A percentile compares a stretch with the other conserved stretches of the same genome.
Conservation (phyloP, 1,140 invertebrate species). For the Mya arenaria region DNA sequence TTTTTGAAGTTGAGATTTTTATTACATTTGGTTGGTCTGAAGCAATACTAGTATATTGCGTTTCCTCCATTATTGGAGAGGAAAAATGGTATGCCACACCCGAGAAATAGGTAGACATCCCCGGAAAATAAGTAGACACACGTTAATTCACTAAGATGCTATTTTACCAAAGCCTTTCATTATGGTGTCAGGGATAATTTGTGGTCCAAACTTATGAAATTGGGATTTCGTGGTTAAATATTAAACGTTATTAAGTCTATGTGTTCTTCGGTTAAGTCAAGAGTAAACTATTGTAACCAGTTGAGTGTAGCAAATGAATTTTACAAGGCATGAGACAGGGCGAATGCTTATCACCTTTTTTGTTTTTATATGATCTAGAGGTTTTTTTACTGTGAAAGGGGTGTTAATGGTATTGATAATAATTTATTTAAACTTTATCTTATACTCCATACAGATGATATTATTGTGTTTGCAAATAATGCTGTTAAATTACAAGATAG, state of each 20-base stretch:
- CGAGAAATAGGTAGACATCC: too few relatives aligned
- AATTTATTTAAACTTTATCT: conserved; percentile 6
- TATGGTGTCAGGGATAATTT: neutral
- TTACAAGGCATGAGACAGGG: conserved; percentile 22
- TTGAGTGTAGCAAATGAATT: neutral
- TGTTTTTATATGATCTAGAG: too few relatives aligned
- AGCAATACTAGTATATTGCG: too few relatives aligned
- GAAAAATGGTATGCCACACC: too few relatives aligned
- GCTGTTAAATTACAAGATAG: conserved; percentile 12
- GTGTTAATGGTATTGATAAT: conserved; percentile 38
- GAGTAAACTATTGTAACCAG: neutral
- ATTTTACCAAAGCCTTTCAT: too few relatives aligned
- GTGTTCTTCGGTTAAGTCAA: conserved; percentile 11
- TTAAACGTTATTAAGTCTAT: conserved; percentile 17
- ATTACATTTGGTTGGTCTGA: too few relatives aligned
- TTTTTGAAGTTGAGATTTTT: too few relatives aligned
- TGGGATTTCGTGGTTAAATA: neutral
- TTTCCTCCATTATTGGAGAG: too few relatives aligned
- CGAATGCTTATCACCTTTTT: conserved; percentile 36
- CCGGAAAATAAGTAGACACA: too few relatives aligned
- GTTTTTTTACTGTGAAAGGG: too few relatives aligned
- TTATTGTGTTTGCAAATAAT: conserved; percentile 32
- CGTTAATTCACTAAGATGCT: too few relatives aligned
- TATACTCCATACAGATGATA: conserved; percentile 51
- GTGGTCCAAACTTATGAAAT: conserved; percentile 2